Percentiles rank a stretch among this genome's conserved stretches.
Conservation (phyloP, 2,888 invertebrate species). For the Theretra japonica region DNA sequence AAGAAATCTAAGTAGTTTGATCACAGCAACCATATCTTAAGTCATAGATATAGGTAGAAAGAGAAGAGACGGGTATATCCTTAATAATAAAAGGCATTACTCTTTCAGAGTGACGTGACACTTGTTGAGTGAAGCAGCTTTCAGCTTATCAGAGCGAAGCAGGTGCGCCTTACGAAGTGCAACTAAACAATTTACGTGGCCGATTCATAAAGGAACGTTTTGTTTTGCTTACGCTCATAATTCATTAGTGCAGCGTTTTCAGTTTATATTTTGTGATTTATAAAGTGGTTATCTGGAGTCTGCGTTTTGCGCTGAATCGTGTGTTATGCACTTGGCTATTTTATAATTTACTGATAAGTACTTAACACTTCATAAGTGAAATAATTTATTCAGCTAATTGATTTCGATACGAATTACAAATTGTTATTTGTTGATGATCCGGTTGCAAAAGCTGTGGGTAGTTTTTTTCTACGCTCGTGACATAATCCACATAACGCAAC, state of each 20-base stretch:
- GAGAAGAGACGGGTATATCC: slow-evolving; percentile 16
- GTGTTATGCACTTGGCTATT: neutral
- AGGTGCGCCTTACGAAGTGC: slow-evolving; percentile 45
- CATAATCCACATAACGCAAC: no score
- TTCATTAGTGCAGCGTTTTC: neutral
- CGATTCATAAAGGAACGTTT: neutral
- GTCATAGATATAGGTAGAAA: slow-evolving; percentile 6
- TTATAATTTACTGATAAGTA: neutral
- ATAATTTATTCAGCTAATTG: no score
- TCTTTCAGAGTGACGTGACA: slow-evolving; percentile 45
- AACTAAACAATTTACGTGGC: slow-evolving; percentile 35
- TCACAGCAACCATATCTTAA: neutral
- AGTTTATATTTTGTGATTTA: neutral
- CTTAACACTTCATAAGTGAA: no score
- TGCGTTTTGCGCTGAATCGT: neutral
- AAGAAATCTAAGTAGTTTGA: neutral
- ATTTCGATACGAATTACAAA: no score
- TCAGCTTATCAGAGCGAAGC: slow-evolving; percentile 51
- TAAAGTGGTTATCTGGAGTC: neutral
- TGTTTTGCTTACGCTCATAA: slow-evolving; percentile 22
- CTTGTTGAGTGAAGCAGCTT: slow-evolving; percentile 57
- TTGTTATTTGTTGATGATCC: no score
- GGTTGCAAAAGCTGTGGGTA: no score
- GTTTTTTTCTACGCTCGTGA: no score
- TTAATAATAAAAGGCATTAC: slow-evolving; percentile 43